Base-by-base conservation (phyloP, 2,797 vertebrate genomes). In the Pterois miles region DNA sequence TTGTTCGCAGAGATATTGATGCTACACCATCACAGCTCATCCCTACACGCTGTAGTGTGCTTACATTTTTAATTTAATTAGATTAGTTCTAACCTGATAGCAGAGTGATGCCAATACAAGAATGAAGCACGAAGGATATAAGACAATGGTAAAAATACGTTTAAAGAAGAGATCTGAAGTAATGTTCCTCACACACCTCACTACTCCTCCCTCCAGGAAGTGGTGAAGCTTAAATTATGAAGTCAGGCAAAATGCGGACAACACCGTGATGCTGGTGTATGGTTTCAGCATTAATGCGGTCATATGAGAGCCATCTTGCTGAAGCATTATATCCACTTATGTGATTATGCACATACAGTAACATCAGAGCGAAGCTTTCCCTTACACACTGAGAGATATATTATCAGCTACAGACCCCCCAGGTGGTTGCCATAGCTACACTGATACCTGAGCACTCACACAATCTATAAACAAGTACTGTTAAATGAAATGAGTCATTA, bases 291-390 rank as follows among this genome's bases (percentile, higher is more conserved):
- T 53, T 12, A 65, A 48, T 65, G 50, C 36, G 40, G 25, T 50
- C 58, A 65, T 31, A 48, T 65, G 38, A 38, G 33, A 69, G 8
- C 23, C 18, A 8, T 72, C 27, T 40, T 63, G 31, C 40, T 16
- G 48, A 2, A 65, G 50, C 31, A 52, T 70, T 63, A 65, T 11
- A 63, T 69, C 34, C 50, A 33, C 2, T 40, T 58, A 18, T 36
- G n/a, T 64, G 66, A 85, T 65, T 31, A 69, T 22, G 38, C 38
- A 52, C 63, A 81, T 84, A n/a, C n/a, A n/a, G n/a, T n/a, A 57
- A 80, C 72, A 79, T 81, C 65, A 72, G 31, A 76, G 52, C 2
- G 13, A 71, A 75, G 81, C 63, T 46, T 31, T 12, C 9, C 1
- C 65, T 65, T 69, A 54, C 48, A 54, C 48, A 52, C 16, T 59